Percentiles rank a stretch among this genome's conserved stretches.
Evolutionary conservation across 2,888 invertebrate species (phyloP).

Genomic region (Drosophila robusta): DNA sequence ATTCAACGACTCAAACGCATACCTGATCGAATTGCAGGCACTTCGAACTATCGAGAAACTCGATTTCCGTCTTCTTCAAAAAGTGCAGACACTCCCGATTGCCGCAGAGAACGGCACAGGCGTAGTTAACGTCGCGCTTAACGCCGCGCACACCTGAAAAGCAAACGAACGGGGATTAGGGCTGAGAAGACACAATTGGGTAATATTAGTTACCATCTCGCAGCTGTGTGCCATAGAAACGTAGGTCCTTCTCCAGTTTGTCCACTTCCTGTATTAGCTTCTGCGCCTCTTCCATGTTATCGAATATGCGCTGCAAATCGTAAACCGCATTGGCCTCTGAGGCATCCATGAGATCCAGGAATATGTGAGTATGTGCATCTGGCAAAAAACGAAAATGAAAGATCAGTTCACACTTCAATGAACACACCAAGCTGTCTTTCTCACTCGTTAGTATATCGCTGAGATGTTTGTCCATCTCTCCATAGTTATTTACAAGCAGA

Average conservation of each 20-base stretch:
- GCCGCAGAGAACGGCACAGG: slow-evolving; percentile 60
- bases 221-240: slow-evolving; percentile 89
- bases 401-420: background rate
- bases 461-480: slow-evolving; percentile 89
- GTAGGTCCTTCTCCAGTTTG: slow-evolving; percentile 88
- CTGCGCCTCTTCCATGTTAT: slow-evolving; percentile 89
- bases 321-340: slow-evolving; percentile 92
- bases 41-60: slow-evolving; percentile 55
- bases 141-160: slow-evolving; percentile 58
- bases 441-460: slow-evolving; percentile 89
- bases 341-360: slow-evolving; percentile 89
- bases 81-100: slow-evolving; percentile 58
- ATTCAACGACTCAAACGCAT: background rate
- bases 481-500: slow-evolving; percentile 90
- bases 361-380: slow-evolving; percentile 87
- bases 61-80: slow-evolving; percentile 47
- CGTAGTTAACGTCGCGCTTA: slow-evolving; percentile 65
- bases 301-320: slow-evolving; percentile 90
- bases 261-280: slow-evolving; percentile 88
- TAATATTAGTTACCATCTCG: slow-evolving; percentile 88
- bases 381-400: background rate
- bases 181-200: no score
- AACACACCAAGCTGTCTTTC: slow-evolving; percentile 51
- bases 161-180: no score
- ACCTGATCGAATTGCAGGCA: slow-evolving; percentile 59